Base-by-base conservation (phyloP, 2,888 invertebrate genomes). In the Tipula unca region DNA sequence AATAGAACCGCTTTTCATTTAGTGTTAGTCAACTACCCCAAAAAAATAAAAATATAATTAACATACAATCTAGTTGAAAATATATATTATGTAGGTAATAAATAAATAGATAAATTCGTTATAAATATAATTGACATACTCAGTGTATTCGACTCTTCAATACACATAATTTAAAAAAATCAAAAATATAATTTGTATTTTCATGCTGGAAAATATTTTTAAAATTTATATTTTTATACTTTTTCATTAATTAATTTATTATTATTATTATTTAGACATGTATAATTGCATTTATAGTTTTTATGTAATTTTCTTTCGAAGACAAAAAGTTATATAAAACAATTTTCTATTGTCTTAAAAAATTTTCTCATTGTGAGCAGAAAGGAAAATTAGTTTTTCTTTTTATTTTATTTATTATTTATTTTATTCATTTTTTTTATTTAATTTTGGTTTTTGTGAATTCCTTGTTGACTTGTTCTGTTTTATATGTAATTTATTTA, bases 331-430 rank as follows among this genome's bases (percentile, higher is more conserved):
- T 69, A 8, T 54, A 54, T 17, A 36, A 48, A 54, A 69, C 48
- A 48, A 69, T 25, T 25, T 25, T 69, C 69, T 20, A 69, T 69
- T 69, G 20, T 69, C 69, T 69, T 69, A 69, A 69, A 69, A 69
- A 69, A 69, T 10, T 25, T 69, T 69, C 69, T 69, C 69, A 25
- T 69, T 69, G 69, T 25, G 25, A 69, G 25, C 69, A 69, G 69
- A 69, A 69, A 69, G 69, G 69, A 69, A 69, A 69, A 69, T 69
- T 69, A 25, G 69, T 69, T 69, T 69, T 69, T 69, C 69, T 69
- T 69, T 48, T 69, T 69, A 69, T 69, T 48, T 48, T 69, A 69
- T 69, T 69, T 69, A 48, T 48, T 48, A 25, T 25, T 69, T 69
- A 25, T 20, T 69, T 69, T 10, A 13, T 69, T 69, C 17, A 17